A percentile compares a stretch with the other conserved stretches of the same genome.
These are phyloP conservation scores for Rhodinocichla rosea DNA, from an alignment of 2,113 vertebrate species.

Conservation along the genomic window DNA sequence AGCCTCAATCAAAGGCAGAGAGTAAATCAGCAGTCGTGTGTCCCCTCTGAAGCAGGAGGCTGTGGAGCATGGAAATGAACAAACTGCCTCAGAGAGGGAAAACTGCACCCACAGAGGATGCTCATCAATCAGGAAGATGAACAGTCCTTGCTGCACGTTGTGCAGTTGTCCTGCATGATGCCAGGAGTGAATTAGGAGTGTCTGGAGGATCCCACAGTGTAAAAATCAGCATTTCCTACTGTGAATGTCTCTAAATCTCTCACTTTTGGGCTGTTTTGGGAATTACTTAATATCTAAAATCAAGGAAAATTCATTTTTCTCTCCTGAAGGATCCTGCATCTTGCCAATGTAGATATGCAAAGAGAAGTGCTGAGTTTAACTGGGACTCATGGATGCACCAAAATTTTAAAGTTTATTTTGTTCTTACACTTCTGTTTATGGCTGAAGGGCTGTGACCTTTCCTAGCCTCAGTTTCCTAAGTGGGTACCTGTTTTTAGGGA, in stretches of 20 bases:
- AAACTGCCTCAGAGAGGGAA: neutral
- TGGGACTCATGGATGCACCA: too few species aligned
- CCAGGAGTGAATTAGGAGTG: neutral
- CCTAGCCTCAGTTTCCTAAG: neutral
- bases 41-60: neutral
- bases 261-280: neutral
- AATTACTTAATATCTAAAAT: neutral
- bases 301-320: neutral
- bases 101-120: neutral
- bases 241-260: neutral
- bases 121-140: neutral
- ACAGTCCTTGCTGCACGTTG: neutral
- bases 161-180: neutral
- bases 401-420: neutral
- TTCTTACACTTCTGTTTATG: neutral
- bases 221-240: neutral
- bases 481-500: too few species aligned
- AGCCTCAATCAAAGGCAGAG: constrained; percentile 17
- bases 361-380: neutral
- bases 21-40: neutral
- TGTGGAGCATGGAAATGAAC: neutral
- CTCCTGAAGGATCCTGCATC: neutral
- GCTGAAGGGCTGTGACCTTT: neutral
- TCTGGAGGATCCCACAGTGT: neutral
- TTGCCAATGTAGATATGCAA: rapidly evolving